Conservation (phyloP, 2,888 invertebrate genomes). For the Zeuzera pyrina region DNA sequence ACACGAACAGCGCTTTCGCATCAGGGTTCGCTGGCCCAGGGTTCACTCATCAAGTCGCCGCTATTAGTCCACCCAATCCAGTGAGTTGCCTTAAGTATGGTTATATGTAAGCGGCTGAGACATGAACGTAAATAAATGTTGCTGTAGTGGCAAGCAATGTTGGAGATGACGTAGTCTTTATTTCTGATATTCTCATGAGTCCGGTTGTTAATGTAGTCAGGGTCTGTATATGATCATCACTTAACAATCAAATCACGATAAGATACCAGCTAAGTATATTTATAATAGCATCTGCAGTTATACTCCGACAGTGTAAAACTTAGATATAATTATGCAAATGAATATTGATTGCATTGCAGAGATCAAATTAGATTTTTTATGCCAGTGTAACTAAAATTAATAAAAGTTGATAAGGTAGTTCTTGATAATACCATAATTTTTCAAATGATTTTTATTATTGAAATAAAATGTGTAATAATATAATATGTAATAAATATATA, state of each 20-base stretch:
- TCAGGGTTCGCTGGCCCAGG: conserved; percentile 68
- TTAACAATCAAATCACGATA: conserved; percentile 11
- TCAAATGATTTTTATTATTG: no score
- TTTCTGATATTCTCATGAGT: conserved; percentile 1
- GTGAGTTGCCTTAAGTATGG: no score
- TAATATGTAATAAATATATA: no score
- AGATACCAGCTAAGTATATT: conserved; percentile 8
- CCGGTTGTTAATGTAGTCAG: conserved; percentile 12
- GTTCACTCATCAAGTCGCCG: conserved; percentile 71
- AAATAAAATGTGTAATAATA: no score
- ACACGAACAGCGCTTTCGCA: conserved; percentile 67
- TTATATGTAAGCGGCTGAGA: no score
- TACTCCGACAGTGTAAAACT: background rate
- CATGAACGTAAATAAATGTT: no score
- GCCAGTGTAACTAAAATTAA: no score
- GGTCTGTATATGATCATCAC: conserved; percentile 12
- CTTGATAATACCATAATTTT: no score
- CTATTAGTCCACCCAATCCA: conserved; percentile 73
- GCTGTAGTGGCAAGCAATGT: background rate
- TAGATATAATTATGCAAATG: no score
- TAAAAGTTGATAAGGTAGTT: no score
- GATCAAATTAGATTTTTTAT: no score
- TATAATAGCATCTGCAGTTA: background rate
- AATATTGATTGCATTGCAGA: no score
- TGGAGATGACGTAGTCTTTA: background rate